phyloP scores from a whole-genome alignment of 2,113 vertebrate genomes.

The Morphnarchus princeps region DNA sequence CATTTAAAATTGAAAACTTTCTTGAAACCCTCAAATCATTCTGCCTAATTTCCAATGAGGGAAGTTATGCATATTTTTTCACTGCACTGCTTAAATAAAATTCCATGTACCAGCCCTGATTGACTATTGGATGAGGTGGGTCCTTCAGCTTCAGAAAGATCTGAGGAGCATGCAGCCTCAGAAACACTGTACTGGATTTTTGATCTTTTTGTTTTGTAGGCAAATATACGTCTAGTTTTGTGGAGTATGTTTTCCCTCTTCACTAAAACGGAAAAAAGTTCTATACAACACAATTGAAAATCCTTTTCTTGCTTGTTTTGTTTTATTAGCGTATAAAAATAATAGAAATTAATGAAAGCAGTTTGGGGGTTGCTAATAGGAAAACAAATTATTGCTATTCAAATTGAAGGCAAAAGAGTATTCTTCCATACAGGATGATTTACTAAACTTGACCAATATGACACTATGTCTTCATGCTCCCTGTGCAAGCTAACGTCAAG shows the following conservation, averaged over 20 bases:
- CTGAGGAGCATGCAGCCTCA: not conserved
- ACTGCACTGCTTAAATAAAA: not conserved
- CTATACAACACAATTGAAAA: not conserved
- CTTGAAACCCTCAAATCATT: not conserved
- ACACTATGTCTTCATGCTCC: not conserved
- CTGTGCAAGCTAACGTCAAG: not conserved
- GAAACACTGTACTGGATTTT: not conserved
- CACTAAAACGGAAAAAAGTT: not conserved
- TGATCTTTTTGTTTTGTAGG: not conserved
- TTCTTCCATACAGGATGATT: not conserved
- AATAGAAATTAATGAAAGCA: not conserved
- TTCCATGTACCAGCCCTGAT: not conserved
- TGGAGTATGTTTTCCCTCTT: not conserved
- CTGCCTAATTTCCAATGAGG: not conserved
- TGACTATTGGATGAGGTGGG: not conserved
- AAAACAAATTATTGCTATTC: not conserved
- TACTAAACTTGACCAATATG: not conserved
- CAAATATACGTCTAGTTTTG: not conserved
- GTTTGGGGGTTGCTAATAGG: not conserved
- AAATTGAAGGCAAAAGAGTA: not conserved
- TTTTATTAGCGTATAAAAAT: not conserved
- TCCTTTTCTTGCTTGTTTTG: not conserved
- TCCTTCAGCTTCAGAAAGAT: not conserved
- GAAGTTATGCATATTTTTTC: not conserved
- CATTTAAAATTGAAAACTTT: not conserved